These are phyloP conservation scores for Diadophis punctatus DNA, from an alignment of 2,113 vertebrate genomes.

Conservation along the genomic window DNA sequence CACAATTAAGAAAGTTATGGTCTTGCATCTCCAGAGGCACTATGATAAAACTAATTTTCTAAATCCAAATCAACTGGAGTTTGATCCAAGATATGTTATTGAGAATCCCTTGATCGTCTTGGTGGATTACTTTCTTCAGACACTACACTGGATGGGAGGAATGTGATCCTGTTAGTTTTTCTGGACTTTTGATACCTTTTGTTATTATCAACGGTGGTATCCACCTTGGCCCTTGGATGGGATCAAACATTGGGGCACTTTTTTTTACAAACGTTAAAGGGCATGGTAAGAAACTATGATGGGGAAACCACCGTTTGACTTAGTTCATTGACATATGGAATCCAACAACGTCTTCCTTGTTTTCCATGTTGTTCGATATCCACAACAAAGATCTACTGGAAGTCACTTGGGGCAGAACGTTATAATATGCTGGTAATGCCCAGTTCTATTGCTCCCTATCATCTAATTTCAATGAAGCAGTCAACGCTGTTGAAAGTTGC, in stretches of 20 bases:
- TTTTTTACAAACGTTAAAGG: neutral
- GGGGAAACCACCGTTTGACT: neutral
- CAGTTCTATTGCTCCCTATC: neutral
- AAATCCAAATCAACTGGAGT: neutral
- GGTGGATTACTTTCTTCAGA: neutral
- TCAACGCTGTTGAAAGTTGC: neutral
- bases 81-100: neutral
- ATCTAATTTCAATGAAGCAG: neutral
- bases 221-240: neutral
- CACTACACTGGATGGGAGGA: neutral
- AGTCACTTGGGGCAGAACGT: neutral
- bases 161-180: neutral
- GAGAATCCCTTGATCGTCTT: neutral
- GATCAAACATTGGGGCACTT: neutral
- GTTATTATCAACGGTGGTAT: neutral
- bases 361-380: neutral
- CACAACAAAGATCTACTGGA: neutral
- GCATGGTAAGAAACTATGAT: neutral
- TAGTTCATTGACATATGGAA: neutral
- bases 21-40: neutral
- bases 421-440: neutral
- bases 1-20: neutral
- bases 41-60: neutral
- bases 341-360: neutral
- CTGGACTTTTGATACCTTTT: neutral